Evolutionary conservation across 2,888 invertebrate species (phyloP).

Genomic region (Nemurella pictetii): DNA sequence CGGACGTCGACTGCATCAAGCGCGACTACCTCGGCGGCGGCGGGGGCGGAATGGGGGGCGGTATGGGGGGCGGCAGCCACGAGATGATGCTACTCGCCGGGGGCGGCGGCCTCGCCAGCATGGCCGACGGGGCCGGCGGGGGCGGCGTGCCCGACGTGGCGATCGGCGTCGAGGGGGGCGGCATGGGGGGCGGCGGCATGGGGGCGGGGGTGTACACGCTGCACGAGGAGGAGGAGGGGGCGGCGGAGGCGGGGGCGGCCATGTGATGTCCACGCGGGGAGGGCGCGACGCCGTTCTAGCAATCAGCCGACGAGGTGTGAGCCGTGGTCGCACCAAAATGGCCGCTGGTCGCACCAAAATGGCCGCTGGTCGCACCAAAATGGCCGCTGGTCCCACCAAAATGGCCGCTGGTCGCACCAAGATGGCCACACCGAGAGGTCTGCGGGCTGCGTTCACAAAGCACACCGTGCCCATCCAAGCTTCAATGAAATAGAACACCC

Average conservation of each 20-base stretch:
- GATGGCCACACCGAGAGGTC: too few relatives aligned
- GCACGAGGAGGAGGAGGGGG: conserved; percentile 37
- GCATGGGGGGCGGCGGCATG: conserved; percentile 27
- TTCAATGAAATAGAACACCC: too few relatives aligned
- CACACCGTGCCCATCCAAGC: too few relatives aligned
- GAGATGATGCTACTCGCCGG: neutral
- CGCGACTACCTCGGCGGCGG: conserved; percentile 22
- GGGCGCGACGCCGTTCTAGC: neutral
- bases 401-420: too few relatives aligned
- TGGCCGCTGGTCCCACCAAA: too few relatives aligned
- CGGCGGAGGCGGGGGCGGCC: neutral
- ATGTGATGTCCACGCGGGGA: neutral
- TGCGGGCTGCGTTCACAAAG: too few relatives aligned
- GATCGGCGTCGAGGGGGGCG: conserved; percentile 23
- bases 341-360: too few relatives aligned
- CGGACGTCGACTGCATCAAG: conserved; percentile 27
- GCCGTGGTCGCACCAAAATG: too few relatives aligned
- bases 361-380: too few relatives aligned
- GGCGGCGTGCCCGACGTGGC: conserved; percentile 24
- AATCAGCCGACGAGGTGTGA: neutral
- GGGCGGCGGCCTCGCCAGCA: conserved; percentile 22
- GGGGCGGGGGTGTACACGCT: conserved; percentile 37
- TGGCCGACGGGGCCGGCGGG: conserved; percentile 24
- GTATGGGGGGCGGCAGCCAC: neutral
- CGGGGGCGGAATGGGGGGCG: neutral